Base-by-base conservation (phyloP, 2,888 invertebrate species). In the Antitype chi region DNA sequence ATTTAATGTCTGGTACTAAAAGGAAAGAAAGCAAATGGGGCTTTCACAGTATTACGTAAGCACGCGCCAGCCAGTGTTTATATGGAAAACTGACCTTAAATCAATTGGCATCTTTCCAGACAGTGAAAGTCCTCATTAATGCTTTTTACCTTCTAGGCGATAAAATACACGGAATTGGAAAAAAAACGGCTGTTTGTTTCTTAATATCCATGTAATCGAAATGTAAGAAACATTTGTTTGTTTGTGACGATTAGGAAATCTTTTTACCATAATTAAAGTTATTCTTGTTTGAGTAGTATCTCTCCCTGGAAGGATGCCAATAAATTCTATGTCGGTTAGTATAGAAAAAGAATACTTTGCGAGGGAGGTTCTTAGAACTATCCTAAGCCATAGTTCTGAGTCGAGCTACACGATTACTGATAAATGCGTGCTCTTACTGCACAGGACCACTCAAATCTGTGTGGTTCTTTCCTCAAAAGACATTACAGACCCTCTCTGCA, bases 21-120 rank as follows among this genome's bases (percentile, higher is more conserved):
- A 67, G 49, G 43, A n/a, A 20, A n/a, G 1, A 60, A n/a, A 25
- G 2, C 70, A 52, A 66, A 57, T n/a, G n/a, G 2, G 28, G 20
- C 2, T 32, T 78, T 17, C 23, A 23, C 13, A 32, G 6, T 49
- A 49, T 52, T 43, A 59, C n/a, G 28, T 77, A 77, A 66, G 15
- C 28, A 28, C n/a, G 25, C n/a, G n/a, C n/a, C n/a, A n/a, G n/a
- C 15, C 52, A 52, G 69, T 47, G 20, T 47, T 43, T 68, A 60
- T 68, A 60, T 69, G 23, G 47, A 15, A 32, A 76, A 28, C 43
- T 78, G 38, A 77, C 28, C 49, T 78, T 47, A 53, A 17, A 69
- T 53, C 17, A 15, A 43, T 73, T 80, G 77, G 77, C 80, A 73
- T 49, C n/a, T 52, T 55, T 78, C 80, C 77, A 80, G 20, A 63